Conservation (phyloP, 2,888 invertebrate genomes). For the Nematopogon swammerdamellus region DNA sequence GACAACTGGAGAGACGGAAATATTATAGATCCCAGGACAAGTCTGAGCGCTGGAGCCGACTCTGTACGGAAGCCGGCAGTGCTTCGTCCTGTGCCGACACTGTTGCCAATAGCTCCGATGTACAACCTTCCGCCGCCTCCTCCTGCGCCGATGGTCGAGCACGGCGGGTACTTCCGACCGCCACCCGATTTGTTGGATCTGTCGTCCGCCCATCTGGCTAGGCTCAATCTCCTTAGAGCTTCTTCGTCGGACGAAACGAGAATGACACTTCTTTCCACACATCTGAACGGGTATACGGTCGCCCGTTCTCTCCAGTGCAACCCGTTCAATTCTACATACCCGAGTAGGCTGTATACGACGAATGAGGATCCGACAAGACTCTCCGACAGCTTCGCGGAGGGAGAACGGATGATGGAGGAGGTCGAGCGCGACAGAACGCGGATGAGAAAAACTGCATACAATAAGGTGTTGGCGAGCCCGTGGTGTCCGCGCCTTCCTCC, state of each 20-base stretch:
- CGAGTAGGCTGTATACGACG: background rate
- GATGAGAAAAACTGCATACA: slow-evolving; percentile 30
- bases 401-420: background rate
- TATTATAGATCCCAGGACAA: no score
- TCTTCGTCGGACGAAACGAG: background rate
- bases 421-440: background rate
- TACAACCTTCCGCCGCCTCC: background rate
- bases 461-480: slow-evolving; percentile 55
- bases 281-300: slow-evolving; percentile 6
- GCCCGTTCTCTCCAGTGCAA: background rate
- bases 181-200: slow-evolving; percentile 7
- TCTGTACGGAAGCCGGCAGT: slow-evolving; percentile 7
- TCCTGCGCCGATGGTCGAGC: background rate
- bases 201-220: background rate
- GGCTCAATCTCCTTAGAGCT: slow-evolving; percentile 1
- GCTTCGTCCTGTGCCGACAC: slow-evolving; percentile 11
- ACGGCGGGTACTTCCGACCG: background rate
- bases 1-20: background rate
- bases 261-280: slow-evolving; percentile 4
- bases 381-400: background rate
- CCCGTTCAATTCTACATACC: background rate
- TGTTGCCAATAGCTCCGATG: slow-evolving; percentile 10
- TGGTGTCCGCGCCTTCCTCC: slow-evolving; percentile 48
- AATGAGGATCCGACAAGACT: background rate
- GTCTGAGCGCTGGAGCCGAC: background rate